These are phyloP conservation scores for Cuniculus paca DNA, from an alignment of 2,797 vertebrate species.

Conservation along the genomic window DNA sequence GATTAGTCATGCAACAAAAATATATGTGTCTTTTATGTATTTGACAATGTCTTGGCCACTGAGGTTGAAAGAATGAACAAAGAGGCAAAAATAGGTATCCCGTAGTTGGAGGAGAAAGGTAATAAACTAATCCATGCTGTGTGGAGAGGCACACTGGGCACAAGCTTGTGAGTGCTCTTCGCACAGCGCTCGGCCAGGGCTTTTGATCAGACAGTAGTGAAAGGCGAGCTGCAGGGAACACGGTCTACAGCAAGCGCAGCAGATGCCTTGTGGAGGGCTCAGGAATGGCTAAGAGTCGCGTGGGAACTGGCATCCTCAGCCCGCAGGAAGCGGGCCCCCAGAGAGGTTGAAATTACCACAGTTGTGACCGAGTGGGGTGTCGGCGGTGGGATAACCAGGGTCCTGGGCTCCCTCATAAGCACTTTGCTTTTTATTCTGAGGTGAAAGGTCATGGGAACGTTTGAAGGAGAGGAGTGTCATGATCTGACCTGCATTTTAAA, in stretches of 20 bases:
- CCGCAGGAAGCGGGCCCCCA: neutral
- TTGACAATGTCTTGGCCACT: neutral
- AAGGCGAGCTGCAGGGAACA: neutral
- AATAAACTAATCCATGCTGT: neutral
- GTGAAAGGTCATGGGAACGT: neutral
- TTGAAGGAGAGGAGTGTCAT: neutral
- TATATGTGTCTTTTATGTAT: neutral
- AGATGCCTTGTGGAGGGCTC: neutral
- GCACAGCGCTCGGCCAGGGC: neutral
- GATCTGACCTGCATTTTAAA: neutral
- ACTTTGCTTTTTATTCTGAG: conserved; percentile 18
- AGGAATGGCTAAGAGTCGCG: neutral
- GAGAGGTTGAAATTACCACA: neutral
- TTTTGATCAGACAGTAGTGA: neutral
- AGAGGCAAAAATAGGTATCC: neutral
- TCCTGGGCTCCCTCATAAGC: neutral
- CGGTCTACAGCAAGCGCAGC: neutral
- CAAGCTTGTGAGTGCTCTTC: neutral
- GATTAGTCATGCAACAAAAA: neutral
- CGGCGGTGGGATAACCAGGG: neutral
- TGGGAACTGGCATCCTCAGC: neutral
- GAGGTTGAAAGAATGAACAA: neutral
- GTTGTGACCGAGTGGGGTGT: neutral
- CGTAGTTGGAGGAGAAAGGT: neutral
- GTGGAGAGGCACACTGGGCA: neutral